These are phyloP conservation scores for Mythimna loreyi DNA, from an alignment of 2,888 invertebrate genomes.

Conservation along the genomic window DNA sequence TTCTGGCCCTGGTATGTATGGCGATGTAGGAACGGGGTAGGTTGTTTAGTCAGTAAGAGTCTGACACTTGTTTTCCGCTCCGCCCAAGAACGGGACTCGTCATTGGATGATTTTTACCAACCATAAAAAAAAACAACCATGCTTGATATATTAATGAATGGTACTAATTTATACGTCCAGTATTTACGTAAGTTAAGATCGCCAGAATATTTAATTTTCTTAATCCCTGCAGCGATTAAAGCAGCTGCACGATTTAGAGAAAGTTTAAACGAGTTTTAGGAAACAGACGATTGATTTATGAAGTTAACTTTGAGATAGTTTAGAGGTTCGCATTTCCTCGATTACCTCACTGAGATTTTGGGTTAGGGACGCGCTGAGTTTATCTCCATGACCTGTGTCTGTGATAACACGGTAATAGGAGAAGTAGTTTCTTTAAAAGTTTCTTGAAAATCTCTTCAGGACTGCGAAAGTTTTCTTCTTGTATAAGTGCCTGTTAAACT, in stretches of 20 bases:
- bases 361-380: conserved; percentile 18
- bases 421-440: conserved; percentile 28
- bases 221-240: conserved; percentile 38
- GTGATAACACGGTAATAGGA: conserved; percentile 47
- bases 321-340: conserved; percentile 56
- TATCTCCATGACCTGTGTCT: conserved; percentile 50
- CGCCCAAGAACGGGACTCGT: too few relatives aligned
- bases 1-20: too few relatives aligned
- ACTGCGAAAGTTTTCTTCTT: conserved; percentile 17
- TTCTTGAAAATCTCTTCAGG: conserved; percentile 29
- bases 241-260: conserved; percentile 18
- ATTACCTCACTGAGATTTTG: conserved; percentile 45
- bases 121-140: too few relatives aligned
- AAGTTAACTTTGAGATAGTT: conserved; percentile 59
- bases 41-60: too few relatives aligned
- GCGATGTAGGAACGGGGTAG: too few relatives aligned
- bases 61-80: too few relatives aligned
- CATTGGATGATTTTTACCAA: too few relatives aligned
- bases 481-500: conserved; percentile 36
- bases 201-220: conserved; percentile 27
- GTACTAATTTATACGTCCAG: not conserved
- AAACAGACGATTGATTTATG: conserved; percentile 63
- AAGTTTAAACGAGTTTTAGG: conserved; percentile 60
- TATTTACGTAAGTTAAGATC: not conserved
- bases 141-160: too few relatives aligned